Base-by-base conservation (phyloP, 2,113 vertebrate species). In the Coryphaenoides rupestris region DNA sequence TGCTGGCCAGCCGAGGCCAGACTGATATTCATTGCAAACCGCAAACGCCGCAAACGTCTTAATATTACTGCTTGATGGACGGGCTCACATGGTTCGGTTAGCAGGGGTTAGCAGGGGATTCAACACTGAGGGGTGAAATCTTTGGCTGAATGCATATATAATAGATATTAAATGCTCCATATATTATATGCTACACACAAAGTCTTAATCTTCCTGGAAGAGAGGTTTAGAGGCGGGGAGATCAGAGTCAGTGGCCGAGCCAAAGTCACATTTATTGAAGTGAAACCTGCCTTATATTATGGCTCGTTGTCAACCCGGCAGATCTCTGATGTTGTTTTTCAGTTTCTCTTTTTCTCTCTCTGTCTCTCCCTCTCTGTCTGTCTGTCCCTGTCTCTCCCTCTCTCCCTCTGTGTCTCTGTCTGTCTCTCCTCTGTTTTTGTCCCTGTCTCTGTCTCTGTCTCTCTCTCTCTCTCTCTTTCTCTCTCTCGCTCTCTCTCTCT, bases 281-380 rank as follows among this genome's bases (percentile, higher is more conserved):
- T 72, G 75, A 80, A 89, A 63, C 88, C 90, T 89, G 88, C 83
- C 84, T 91, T 46, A 13, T 52, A 84, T 90, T 88, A 85, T 19
- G 63, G 58, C 2, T 1, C 55, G 63, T 72, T 77, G 77, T 81
- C 72, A 66, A 70, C 64, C 54, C 60, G 75, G 81, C 82, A 78
- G 72, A 88, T 89, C 90, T 86, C 68, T 59, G 62, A 66, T 75
- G 80, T 72, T n/a, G 77, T 83, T 28, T 77, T 78, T 65, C 66
- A 46, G 28, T 56, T 22, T 19, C 22, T 26, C 46, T n/a, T n/a
- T n/a, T n/a, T n/a, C 76, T 83, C 33, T 77, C 78, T 65, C 66
- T 46, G 28, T 56, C 45, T 19, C 22, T 26, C 46, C 10, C 59
- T 62, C 68, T 65, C 21, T 47, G 72, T 33, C 54, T 60, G 78